Conservation (phyloP, 2,888 invertebrate species). For the Stenotaenia linearis region DNA sequence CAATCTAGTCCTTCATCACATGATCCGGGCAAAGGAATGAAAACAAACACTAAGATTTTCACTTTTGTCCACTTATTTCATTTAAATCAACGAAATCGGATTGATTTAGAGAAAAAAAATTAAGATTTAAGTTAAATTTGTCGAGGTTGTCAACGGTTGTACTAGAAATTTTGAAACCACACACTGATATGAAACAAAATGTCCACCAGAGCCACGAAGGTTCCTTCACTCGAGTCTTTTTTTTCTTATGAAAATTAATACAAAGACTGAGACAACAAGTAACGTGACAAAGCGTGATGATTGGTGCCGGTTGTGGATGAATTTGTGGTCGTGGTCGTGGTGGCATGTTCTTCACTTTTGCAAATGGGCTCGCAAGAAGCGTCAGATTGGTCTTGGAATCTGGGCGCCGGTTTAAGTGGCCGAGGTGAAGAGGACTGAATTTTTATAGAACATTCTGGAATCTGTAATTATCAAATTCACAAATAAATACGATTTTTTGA, state of each 20-base stretch:
- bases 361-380: background rate
- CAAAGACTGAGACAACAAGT: slow-evolving; percentile 21
- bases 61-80: background rate
- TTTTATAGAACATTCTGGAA: slow-evolving; percentile 59
- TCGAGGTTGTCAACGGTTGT: slow-evolving; percentile 8
- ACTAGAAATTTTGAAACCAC: background rate
- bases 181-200: slow-evolving; percentile 14
- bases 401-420: slow-evolving; percentile 57
- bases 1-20: background rate
- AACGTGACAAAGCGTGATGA: slow-evolving; percentile 14
- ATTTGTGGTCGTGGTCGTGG: background rate
- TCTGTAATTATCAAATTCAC: background rate
- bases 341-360: background rate
- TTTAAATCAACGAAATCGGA: background rate
- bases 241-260: background rate
- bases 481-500: too few relatives aligned
- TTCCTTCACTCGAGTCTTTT: background rate
- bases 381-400: slow-evolving; percentile 4
- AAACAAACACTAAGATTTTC: background rate
- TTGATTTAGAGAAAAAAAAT: background rate
- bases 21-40: background rate
- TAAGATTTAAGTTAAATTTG: background rate
- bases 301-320: slow-evolving; percentile 17
- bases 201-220: background rate
- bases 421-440: slow-evolving; percentile 81